Conservation (phyloP, 1,140 invertebrate species). For the Battus philenor region DNA sequence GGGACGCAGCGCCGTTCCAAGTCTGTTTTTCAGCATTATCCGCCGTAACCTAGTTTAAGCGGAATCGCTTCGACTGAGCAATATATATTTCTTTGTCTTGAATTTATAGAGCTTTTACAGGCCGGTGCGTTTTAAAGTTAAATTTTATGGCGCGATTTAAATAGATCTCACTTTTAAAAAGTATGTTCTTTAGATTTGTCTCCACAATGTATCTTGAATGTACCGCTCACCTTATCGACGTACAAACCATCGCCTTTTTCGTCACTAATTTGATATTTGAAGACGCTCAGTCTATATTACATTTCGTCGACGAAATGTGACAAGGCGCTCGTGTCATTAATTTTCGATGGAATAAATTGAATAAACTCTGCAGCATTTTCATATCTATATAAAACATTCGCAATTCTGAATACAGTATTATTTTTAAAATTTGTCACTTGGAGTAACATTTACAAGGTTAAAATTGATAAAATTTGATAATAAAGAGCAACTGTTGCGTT, state of each 20-base stretch:
- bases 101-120: slow-evolving; percentile 11
- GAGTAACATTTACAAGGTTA: too few relatives aligned
- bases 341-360: background rate
- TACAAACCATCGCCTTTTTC: slow-evolving; percentile 4
- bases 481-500: too few relatives aligned
- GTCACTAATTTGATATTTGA: slow-evolving; percentile 21
- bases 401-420: too few relatives aligned
- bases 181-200: slow-evolving; percentile 1
- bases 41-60: slow-evolving; percentile 33
- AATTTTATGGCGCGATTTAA: slow-evolving; percentile 2
- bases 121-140: slow-evolving; percentile 1
- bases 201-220: background rate
- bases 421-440: too few relatives aligned
- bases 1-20: slow-evolving; percentile 37
- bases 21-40: slow-evolving; percentile 32
- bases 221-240: slow-evolving; percentile 8
- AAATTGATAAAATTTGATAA: too few relatives aligned
- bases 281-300: slow-evolving; percentile 16
- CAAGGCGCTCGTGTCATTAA: background rate
- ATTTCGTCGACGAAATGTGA: slow-evolving; percentile 3
- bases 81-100: slow-evolving; percentile 19
- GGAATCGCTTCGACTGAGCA: slow-evolving; percentile 20
- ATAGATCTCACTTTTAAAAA: background rate
- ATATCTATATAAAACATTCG: background rate
- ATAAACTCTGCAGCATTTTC: background rate